A percentile compares a stretch with the other conserved stretches of the same genome.
These are phyloP conservation scores for Peromyscus aztecus DNA, from an alignment of 2,797 vertebrate genomes.

Conservation along the genomic window DNA sequence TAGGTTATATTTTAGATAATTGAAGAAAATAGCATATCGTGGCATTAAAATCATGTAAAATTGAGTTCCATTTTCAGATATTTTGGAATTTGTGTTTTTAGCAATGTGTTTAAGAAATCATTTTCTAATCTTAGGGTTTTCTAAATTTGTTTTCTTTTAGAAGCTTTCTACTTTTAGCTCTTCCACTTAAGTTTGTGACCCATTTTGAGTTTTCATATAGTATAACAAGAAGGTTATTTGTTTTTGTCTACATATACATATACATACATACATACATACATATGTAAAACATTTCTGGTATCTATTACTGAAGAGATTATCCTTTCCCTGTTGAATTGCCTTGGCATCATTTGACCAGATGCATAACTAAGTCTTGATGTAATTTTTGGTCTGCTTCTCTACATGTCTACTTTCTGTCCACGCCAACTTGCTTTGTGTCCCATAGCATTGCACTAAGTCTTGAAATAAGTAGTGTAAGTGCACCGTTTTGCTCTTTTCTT, in stretches of 20 bases:
- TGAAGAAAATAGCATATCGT: slow-evolving; percentile 32
- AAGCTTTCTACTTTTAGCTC: slow-evolving; percentile 4
- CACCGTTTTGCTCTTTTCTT: background rate
- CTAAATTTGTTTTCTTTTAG: slow-evolving; percentile 44
- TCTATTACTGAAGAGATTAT: slow-evolving; percentile 11
- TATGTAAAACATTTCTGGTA: background rate
- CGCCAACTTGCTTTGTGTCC: background rate
- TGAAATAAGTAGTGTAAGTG: background rate
- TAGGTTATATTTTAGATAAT: slow-evolving; percentile 45
- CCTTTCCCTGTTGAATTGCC: background rate
- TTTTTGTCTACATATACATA: background rate
- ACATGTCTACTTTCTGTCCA: background rate
- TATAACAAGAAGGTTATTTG: background rate
- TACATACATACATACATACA: no score
- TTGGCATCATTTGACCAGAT: background rate
- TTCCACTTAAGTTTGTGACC: slow-evolving; percentile 36
- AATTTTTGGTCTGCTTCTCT: background rate
- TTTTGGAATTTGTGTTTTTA: slow-evolving; percentile 54
- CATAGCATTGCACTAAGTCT: background rate
- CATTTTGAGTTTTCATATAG: slow-evolving; percentile 41
- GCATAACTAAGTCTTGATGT: background rate
- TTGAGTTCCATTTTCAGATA: slow-evolving; percentile 31
- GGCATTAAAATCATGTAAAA: background rate
- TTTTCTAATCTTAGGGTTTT: slow-evolving; percentile 36
- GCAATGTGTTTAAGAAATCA: background rate